These are phyloP conservation scores for Scrobipalpa costella DNA, from an alignment of 2,888 invertebrate genomes.

Conservation along the genomic window DNA sequence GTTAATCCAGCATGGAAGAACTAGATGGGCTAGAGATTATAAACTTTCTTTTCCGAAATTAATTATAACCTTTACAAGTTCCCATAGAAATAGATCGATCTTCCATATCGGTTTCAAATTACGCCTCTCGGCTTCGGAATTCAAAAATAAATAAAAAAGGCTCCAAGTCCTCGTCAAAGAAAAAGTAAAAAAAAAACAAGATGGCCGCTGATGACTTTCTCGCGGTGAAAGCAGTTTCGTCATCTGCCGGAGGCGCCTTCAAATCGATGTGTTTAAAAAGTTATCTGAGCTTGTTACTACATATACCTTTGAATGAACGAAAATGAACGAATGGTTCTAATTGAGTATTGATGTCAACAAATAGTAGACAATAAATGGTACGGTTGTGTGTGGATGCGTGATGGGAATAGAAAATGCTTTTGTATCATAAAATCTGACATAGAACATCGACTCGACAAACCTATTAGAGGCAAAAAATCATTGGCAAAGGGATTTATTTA, in stretches of 20 bases:
- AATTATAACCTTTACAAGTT: not conserved
- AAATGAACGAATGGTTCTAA: constrained; percentile 24
- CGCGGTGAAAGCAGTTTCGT: constrained; percentile 47
- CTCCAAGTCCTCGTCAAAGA: constrained; percentile 9
- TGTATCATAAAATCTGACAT: too few relatives aligned
- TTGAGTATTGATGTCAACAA: not conserved
- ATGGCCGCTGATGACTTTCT: constrained; percentile 51
- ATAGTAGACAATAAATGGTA: not conserved
- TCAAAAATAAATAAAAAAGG: constrained; percentile 13
- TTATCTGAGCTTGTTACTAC: constrained; percentile 14
- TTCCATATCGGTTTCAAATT: constrained; percentile 20
- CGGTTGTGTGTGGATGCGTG: not conserved
- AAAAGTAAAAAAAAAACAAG: constrained; percentile 30
- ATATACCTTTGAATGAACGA: constrained; percentile 11
- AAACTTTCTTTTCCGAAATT: not conserved
- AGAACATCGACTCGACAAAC: too few relatives aligned
- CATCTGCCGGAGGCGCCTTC: constrained; percentile 27
- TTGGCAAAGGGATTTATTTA: too few relatives aligned
- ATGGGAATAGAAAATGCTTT: not conserved
- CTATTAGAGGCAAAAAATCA: too few relatives aligned
- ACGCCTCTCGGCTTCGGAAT: constrained; percentile 11
- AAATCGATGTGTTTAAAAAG: constrained; percentile 20
- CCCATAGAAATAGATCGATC: constrained; percentile 5
- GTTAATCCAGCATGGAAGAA: too few relatives aligned
- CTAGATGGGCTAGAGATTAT: not conserved